A percentile compares a stretch with the other conserved stretches of the same genome.
These are phyloP conservation scores for Hemistola chrysoprasaria DNA, from an alignment of 2,888 invertebrate genomes.

Conservation along the genomic window DNA sequence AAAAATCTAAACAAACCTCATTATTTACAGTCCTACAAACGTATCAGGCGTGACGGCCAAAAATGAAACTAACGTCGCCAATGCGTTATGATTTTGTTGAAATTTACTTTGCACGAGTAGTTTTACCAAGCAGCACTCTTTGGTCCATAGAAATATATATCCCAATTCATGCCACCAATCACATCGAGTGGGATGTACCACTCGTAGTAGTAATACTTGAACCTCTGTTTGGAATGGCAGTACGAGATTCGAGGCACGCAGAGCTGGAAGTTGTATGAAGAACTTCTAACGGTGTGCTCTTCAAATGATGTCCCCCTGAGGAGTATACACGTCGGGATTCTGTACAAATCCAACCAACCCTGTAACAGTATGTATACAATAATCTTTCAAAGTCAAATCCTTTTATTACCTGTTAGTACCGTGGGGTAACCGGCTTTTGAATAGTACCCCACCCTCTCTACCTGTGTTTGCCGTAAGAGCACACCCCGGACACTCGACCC, in stretches of 20 bases:
- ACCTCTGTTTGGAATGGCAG: constrained; percentile 42
- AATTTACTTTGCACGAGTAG: no score
- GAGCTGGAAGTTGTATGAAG: constrained; percentile 52
- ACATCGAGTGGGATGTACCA: constrained; percentile 49
- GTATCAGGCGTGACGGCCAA: no score
- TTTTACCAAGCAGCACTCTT: constrained; percentile 29
- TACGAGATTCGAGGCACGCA: constrained; percentile 56
- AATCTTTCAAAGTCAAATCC: background rate
- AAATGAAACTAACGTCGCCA: no score
- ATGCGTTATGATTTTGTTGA: no score
- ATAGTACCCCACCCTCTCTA: no score
- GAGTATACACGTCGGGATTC: constrained; percentile 59
- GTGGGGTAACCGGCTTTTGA: no score
- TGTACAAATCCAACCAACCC: constrained; percentile 52
- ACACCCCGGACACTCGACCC: no score
- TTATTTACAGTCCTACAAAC: no score
- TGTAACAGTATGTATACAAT: no score
- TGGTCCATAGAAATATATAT: constrained; percentile 52
- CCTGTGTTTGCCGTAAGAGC: no score
- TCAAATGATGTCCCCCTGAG: constrained; percentile 41
- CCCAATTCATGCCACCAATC: constrained; percentile 43
- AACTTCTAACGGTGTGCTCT: constrained; percentile 42
- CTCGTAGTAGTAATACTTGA: constrained; percentile 52
- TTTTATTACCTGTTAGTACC: background rate
- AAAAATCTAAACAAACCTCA: no score